These are phyloP conservation scores for Morone chrysops DNA, from an alignment of 2,113 vertebrate genomes.

Conservation along the genomic window DNA sequence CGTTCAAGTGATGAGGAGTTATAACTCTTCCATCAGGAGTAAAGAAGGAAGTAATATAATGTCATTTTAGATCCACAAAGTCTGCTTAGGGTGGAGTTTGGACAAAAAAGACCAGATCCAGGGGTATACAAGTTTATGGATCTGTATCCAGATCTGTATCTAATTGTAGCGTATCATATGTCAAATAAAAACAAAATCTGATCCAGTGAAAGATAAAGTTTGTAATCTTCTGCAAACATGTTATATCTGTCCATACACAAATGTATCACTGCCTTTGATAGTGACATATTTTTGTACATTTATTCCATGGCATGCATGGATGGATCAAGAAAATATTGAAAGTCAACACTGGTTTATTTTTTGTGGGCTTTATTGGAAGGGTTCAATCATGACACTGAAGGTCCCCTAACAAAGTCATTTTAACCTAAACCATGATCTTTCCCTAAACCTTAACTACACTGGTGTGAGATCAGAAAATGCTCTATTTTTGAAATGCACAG, in stretches of 20 bases:
- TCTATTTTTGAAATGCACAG: background rate
- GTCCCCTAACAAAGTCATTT: background rate
- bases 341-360: background rate
- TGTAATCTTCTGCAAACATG: too few relatives aligned
- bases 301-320: too few relatives aligned
- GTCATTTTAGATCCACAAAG: background rate
- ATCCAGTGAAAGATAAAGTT: too few relatives aligned
- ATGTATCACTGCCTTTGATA: too few relatives aligned
- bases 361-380: too few relatives aligned
- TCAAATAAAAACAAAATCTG: too few relatives aligned
- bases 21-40: background rate
- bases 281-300: too few relatives aligned
- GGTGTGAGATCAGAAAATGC: background rate
- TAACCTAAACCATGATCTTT: background rate
- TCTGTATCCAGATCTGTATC: too few relatives aligned
- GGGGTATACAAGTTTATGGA: too few relatives aligned
- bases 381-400: background rate
- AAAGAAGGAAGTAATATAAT: background rate
- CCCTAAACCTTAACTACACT: background rate
- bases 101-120: too few relatives aligned
- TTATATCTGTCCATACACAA: too few relatives aligned
- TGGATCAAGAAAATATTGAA: background rate
- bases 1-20: background rate
- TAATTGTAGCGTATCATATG: too few relatives aligned
- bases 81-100: background rate